Base-by-base conservation (phyloP, 2,113 vertebrate species). In the Xiphophorus maculatus region DNA sequence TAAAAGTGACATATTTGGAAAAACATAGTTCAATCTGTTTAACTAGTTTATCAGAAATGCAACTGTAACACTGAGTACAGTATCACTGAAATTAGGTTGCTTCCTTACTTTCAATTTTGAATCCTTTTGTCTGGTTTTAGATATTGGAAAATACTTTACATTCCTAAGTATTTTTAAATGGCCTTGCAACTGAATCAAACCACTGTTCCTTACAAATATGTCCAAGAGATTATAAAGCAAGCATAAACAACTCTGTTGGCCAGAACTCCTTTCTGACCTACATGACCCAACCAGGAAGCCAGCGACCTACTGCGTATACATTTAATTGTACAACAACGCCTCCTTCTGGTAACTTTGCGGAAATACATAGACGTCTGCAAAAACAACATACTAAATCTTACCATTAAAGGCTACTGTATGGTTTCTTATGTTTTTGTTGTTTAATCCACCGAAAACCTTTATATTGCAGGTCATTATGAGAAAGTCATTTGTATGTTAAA, bases 281-380 rank as follows among this genome's bases (percentile, higher is more conserved):
- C 5, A n/a, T 9, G 13, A 54, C 7, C 4, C 2, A 42, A 42
- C 11, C 48, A n/a, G 51, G 51, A 32, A 61, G 4, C 66, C 63
- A 19, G 6, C 11, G 33, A 58, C 17, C 29, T 6, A 63, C 9
- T 6, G 2, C 6, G 28, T 51, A 10, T 22, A 8, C 2, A 17
- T 27, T 61, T 73, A 1, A 30, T 71, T 84, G 80, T 73, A 17
- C 58, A 25, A 68, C 82, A 88, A 22, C 44, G 84, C 71, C 88
- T 17, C 70, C 88, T 88, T 66, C 66, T 83, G 91, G 84, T 1
- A 0, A 51, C 0, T 28, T 0, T 5, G 1, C 25, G 67, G 27
- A 71, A 85, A 15, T 84, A 35, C 74, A 71, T 28, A 5, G 5
- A 64, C 58, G 19, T 42, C 13, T 62, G 29, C 0, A 60, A 35